Conservation (phyloP, 2,888 invertebrate species). For the Dasysyrphus albostriatus region DNA sequence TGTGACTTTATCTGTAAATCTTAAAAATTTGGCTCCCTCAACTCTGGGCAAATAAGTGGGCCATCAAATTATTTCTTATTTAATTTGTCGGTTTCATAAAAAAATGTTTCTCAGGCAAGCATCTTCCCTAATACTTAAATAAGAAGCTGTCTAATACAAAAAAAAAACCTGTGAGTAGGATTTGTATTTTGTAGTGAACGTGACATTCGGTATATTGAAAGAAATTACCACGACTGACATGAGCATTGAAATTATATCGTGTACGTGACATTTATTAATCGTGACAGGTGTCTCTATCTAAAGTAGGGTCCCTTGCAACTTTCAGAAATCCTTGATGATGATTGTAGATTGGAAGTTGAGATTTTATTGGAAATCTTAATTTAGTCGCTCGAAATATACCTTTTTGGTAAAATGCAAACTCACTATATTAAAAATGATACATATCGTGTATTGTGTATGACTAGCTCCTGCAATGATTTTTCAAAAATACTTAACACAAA, state of each 20-base stretch:
- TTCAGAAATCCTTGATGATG: background rate
- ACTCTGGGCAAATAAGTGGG: slow-evolving; percentile 8
- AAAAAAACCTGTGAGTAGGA: slow-evolving; percentile 14
- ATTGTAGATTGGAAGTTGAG: background rate
- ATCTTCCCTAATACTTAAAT: slow-evolving; percentile 18
- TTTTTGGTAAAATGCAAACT: background rate
- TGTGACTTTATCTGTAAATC: slow-evolving; percentile 12
- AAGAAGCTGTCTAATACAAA: background rate
- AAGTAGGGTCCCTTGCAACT: slow-evolving; percentile 9
- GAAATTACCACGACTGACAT: slow-evolving; percentile 35
- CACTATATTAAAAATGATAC: background rate
- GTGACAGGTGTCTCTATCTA: slow-evolving; percentile 35
- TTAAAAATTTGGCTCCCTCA: slow-evolving; percentile 4
- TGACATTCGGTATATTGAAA: slow-evolving; percentile 38
- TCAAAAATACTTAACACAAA: too few relatives aligned
- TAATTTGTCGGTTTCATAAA: slow-evolving; percentile 1
- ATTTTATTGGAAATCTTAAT: slow-evolving; percentile 17
- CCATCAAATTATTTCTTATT: slow-evolving; percentile 18
- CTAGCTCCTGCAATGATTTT: too few relatives aligned
- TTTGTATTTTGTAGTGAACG: slow-evolving; percentile 28
- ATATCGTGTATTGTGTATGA: background rate
- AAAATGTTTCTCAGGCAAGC: slow-evolving; percentile 15
- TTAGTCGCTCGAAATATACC: background rate
- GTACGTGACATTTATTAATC: slow-evolving; percentile 47
- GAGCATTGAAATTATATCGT: slow-evolving; percentile 40